phyloP scores from a whole-genome alignment of 2,113 vertebrate genomes.

The Epinephelus moara region DNA sequence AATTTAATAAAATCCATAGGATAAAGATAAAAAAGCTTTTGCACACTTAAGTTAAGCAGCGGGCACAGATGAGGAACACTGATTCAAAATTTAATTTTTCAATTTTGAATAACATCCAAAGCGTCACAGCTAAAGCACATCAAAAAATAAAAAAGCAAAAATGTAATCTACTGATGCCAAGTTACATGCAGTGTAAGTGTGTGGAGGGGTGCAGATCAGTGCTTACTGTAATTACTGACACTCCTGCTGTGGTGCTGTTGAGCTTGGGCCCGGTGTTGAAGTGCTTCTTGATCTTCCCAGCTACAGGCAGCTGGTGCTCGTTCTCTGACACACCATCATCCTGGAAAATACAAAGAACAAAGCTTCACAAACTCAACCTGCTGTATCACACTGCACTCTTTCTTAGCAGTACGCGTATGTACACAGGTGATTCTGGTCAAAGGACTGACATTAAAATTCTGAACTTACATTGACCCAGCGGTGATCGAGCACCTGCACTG shows the following conservation, averaged over 20 bases:
- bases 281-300: conserved; percentile 97
- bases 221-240: conserved; percentile 98
- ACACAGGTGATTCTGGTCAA: not conserved
- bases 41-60: not conserved
- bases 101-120: conserved; percentile 18
- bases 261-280: conserved; percentile 94
- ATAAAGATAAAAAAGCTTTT: not conserved
- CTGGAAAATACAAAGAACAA: conserved; percentile 77
- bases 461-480: conserved; percentile 97
- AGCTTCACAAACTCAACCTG: not conserved
- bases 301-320: conserved; percentile 93
- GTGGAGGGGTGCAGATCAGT: conserved; percentile 34
- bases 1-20: not conserved
- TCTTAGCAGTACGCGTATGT: not conserved
- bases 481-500: conserved; percentile 94
- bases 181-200: conserved; percentile 25
- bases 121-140: not conserved
- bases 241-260: conserved; percentile 92
- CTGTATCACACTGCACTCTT: not conserved
- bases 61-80: not conserved
- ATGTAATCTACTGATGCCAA: conserved; percentile 13
- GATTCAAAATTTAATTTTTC: conserved; percentile 6
- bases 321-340: conserved; percentile 93
- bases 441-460: not conserved
- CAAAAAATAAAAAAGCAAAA: not conserved